Evolutionary conservation across 1,140 invertebrate genomes (phyloP), one percentile per base, ranked within the genome.

Genomic region (Augochlora pura): DNA sequence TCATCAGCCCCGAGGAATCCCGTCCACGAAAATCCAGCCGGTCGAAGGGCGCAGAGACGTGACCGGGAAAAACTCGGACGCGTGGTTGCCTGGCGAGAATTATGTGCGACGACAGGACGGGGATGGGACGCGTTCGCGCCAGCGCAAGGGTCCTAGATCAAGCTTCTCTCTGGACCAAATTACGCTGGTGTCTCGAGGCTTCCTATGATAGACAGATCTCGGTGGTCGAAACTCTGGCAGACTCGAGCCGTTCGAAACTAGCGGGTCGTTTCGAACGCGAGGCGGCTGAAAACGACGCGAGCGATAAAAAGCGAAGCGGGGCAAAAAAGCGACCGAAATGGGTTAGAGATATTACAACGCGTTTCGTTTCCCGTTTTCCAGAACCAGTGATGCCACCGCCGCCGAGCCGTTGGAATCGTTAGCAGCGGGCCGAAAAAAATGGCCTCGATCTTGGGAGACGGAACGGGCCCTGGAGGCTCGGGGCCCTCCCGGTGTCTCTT

Each of bases 401-500:
- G 39, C 32, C 70, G 71, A 70, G 52, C 83, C 52, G 66, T 77
- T 83, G 78, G 77, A 72, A 84, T 81, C 86, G 84, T 83, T 90
- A 87, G 86, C 67, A 75, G 63, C 68, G 81, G 86, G 86, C 83
- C 80, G 66, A 46, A n/a, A 82, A 87, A 88, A 83, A 92, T 92
- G 91, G 89, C 90, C 90, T 92, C 91, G 82, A 90, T 92, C 74
- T 87, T 90, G 81, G 91, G 87, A 84, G 91, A 90, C 67, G 91
- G 88, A 60, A 89, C 89, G 80, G 88, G 88, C 71, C 88, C 89
- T 8, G 91, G 88, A 86, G 88, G 59, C 72, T 87, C 73, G 57
- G 93, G 92, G 83, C 92, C 94, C 69, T 93, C 94, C 75, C 93
- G 94, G 84, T 96, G 95, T 91, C 93, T 95, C 46, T 93, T 95